Evolutionary conservation across 2,888 invertebrate genomes (phyloP).

Genomic region (Sepioteuthis lessoniana): DNA sequence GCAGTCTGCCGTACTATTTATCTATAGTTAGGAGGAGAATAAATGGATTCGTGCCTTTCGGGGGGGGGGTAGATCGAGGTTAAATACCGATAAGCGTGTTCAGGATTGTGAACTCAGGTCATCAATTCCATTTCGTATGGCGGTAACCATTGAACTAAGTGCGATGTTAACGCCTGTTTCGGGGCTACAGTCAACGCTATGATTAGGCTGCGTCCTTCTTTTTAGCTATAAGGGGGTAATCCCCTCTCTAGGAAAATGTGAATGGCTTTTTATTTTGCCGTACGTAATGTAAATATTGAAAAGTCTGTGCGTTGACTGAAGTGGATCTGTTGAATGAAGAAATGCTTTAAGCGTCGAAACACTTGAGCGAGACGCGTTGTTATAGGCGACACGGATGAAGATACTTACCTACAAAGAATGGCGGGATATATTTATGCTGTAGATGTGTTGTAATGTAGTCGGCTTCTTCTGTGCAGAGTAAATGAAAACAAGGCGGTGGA

Average conservation of each 20-base stretch:
- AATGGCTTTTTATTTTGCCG: not conserved
- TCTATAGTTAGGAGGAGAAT: no score
- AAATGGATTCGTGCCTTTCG: no score
- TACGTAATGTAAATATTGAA: not conserved
- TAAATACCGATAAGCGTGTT: no score
- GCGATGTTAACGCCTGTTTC: no score
- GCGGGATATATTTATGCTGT: not conserved
- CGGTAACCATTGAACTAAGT: no score
- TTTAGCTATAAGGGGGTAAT: not conserved
- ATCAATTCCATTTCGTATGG: no score
- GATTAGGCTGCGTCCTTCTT: not conserved
- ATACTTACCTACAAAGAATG: not conserved
- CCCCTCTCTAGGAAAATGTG: not conserved
- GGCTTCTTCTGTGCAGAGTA: not conserved
- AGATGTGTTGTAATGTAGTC: not conserved
- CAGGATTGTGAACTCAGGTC: no score
- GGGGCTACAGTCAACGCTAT: no score
- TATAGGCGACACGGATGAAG: not conserved
- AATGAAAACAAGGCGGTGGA: not conserved
- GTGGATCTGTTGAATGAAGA: not conserved
- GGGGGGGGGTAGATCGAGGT: no score
- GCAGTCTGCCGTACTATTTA: no score
- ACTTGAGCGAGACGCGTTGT: not conserved
- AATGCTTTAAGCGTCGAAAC: not conserved
- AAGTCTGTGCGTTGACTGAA: not conserved